Evolutionary conservation across 2,113 vertebrate genomes (phyloP).

Genomic region (Podiceps cristatus): DNA sequence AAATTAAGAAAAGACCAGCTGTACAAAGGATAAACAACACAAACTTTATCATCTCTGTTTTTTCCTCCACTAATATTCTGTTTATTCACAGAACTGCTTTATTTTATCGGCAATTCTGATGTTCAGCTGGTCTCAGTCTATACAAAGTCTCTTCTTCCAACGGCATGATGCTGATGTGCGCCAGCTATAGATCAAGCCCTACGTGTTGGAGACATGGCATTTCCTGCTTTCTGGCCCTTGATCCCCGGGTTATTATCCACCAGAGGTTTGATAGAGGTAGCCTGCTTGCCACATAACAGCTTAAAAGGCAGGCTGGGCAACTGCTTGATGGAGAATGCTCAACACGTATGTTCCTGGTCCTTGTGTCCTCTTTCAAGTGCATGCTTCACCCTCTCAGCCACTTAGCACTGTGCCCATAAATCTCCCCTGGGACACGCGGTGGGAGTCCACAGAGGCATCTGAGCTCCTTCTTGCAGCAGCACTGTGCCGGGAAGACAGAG

Average conservation of each 20-base stretch:
- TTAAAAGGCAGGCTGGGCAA: background rate
- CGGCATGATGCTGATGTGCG: background rate
- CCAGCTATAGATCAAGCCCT: background rate
- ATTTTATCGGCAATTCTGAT: slow-evolving; percentile 24
- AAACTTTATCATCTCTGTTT: slow-evolving; percentile 28
- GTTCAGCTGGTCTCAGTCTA: slow-evolving; percentile 41
- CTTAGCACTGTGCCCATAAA: background rate
- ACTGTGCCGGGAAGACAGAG: background rate
- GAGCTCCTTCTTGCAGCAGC: background rate
- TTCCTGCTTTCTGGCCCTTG: background rate
- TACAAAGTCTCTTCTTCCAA: background rate
- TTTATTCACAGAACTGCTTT: slow-evolving; percentile 50
- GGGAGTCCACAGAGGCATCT: background rate
- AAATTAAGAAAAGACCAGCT: slow-evolving; percentile 41
- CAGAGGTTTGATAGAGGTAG: background rate
- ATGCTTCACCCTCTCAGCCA: background rate
- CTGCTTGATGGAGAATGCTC: background rate
- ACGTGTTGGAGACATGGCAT: background rate
- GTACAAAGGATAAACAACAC: slow-evolving; percentile 32
- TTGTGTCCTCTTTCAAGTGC: background rate
- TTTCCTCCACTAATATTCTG: slow-evolving; percentile 39
- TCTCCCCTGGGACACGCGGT: accelerated
- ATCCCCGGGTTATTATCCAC: background rate
- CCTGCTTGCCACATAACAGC: background rate
- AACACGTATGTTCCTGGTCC: background rate